Conservation (phyloP, 2,888 invertebrate species). For the Dasypogon diadema region DNA sequence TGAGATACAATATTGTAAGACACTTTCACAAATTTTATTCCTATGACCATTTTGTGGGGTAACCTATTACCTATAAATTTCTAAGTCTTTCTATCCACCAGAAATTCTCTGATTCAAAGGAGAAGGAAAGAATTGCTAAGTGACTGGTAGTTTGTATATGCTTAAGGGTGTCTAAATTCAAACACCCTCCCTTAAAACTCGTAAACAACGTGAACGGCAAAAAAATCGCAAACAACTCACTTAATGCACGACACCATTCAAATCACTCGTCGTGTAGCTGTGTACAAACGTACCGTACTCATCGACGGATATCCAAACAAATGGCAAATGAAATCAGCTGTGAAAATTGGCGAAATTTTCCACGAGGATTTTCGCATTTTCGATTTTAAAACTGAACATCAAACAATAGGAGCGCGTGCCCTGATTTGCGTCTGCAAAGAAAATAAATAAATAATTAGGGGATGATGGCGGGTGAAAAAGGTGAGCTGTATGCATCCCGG, state of each 20-base stretch:
- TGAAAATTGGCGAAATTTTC: conserved; percentile 69
- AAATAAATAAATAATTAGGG: conserved; percentile 50
- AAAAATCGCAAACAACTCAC: conserved; percentile 31
- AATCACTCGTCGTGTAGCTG: conserved; percentile 17
- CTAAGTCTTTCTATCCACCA: too few species aligned
- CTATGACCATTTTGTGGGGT: too few species aligned
- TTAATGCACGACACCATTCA: conserved; percentile 30
- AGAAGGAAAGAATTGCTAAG: conserved; percentile 3
- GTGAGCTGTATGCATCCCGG: conserved; percentile 7
- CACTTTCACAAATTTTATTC: too few species aligned
- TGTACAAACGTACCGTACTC: conserved; percentile 33
- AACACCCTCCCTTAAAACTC: conserved; percentile 2
- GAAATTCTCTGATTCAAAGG: too few species aligned
- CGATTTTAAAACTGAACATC: conserved; percentile 54
- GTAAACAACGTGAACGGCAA: background rate
- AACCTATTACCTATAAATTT: too few species aligned
- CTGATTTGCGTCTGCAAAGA: conserved; percentile 35
- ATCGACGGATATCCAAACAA: conserved; percentile 58
- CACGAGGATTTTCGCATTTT: conserved; percentile 67
- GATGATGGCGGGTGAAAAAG: conserved; percentile 25
- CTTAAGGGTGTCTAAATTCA: conserved; percentile 1
- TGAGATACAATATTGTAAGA: too few species aligned
- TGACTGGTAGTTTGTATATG: conserved; percentile 27
- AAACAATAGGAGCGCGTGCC: conserved; percentile 46
- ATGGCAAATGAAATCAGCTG: conserved; percentile 67